A percentile compares a stretch with the other conserved stretches of the same genome.
These are phyloP conservation scores for Monodelphis domestica DNA, from an alignment of 2,797 vertebrate genomes.

Conservation along the genomic window DNA sequence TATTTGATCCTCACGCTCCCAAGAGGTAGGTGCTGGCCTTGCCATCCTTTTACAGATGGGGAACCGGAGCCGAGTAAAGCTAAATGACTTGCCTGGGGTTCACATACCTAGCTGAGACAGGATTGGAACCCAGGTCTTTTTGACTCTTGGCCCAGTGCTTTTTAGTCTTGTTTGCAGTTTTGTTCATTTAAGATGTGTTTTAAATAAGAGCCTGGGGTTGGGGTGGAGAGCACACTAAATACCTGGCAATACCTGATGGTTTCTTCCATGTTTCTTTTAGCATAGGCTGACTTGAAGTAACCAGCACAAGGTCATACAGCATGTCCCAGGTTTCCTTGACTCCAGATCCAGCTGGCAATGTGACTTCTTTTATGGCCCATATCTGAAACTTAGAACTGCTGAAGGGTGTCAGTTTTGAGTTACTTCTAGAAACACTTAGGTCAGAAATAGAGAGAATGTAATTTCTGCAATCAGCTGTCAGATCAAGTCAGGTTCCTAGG, in stretches of 20 bases:
- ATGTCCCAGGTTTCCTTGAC: neutral
- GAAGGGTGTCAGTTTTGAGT: neutral
- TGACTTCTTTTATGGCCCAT: neutral
- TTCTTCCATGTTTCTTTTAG: neutral
- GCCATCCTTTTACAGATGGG: neutral
- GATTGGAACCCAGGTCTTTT: neutral
- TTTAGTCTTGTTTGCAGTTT: neutral
- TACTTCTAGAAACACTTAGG: neutral
- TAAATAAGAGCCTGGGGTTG: no score
- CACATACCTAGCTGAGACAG: neutral
- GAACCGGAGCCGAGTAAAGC: neutral
- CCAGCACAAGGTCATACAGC: neutral
- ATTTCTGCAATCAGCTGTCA: conserved; percentile 51
- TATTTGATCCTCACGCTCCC: neutral
- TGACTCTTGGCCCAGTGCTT: neutral
- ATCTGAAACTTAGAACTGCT: no score
- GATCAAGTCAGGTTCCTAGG: conserved; percentile 53
- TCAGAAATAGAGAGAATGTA: neutral
- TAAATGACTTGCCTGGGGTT: neutral
- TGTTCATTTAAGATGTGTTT: no score
- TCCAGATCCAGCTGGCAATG: neutral
- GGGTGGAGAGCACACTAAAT: neutral
- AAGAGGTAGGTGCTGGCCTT: neutral
- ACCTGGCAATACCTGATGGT: neutral
- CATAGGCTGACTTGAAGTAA: neutral